Evolutionary conservation across 2,113 vertebrate species (phyloP).

Genomic region (Xenotilapia leptura): DNA sequence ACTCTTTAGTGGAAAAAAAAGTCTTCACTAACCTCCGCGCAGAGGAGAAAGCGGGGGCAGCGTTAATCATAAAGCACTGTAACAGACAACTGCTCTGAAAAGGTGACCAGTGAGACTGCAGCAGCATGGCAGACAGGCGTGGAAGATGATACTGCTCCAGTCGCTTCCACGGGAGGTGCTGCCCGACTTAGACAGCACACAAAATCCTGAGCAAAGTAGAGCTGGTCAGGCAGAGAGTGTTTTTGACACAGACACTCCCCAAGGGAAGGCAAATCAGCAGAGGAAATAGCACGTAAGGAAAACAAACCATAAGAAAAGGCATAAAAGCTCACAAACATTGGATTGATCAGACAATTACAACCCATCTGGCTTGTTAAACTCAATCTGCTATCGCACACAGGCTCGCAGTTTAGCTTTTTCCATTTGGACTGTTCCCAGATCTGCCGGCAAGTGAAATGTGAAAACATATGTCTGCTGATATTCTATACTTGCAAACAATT

Average conservation of each 20-base stretch:
- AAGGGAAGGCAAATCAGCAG: slow-evolving; percentile 66
- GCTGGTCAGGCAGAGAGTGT: slow-evolving; percentile 37
- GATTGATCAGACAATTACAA: slow-evolving; percentile 96
- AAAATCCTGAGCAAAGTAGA: slow-evolving; percentile 4
- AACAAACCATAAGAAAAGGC: slow-evolving; percentile 92
- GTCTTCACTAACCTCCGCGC: background rate
- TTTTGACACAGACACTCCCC: slow-evolving; percentile 62
- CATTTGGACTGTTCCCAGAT: slow-evolving; percentile 27
- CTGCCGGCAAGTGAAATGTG: background rate
- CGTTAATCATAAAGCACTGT: slow-evolving; percentile 37
- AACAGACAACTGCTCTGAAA: slow-evolving; percentile 13
- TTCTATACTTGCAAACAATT: background rate
- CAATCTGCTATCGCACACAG: slow-evolving; percentile 85
- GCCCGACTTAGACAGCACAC: background rate
- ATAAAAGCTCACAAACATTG: slow-evolving; percentile 95
- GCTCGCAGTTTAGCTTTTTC: slow-evolving; percentile 32
- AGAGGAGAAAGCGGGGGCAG: slow-evolving; percentile 1
- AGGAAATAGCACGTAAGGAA: slow-evolving; percentile 80
- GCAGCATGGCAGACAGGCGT: slow-evolving; percentile 32
- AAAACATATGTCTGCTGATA: background rate
- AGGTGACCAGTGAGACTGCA: slow-evolving; percentile 47
- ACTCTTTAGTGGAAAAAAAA: background rate
- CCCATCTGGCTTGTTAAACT: slow-evolving; percentile 98
- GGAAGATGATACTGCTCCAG: slow-evolving; percentile 33
- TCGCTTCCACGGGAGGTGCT: slow-evolving; percentile 26